Conservation (phyloP, 2,797 vertebrate genomes). For the Rhabdophis nuchalis region DNA sequence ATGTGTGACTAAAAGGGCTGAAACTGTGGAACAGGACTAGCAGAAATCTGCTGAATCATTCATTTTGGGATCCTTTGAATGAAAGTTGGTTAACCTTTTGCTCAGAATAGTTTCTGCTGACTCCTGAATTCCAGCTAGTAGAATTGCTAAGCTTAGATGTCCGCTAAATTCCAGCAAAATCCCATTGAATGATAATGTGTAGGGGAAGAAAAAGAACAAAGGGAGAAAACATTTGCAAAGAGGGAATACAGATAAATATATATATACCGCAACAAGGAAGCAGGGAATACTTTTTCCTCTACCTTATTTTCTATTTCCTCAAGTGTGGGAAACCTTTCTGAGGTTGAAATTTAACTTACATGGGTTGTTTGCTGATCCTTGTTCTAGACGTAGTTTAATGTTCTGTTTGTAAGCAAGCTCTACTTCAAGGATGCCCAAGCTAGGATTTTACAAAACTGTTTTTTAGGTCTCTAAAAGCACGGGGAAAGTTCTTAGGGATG, state of each 20-base stretch:
- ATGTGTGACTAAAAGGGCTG: not conserved
- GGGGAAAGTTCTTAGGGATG: not conserved
- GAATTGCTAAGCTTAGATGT: not conserved
- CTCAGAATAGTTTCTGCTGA: not conserved
- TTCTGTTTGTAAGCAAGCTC: not conserved
- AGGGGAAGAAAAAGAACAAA: not conserved
- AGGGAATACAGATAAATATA: not conserved
- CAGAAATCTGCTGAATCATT: not conserved
- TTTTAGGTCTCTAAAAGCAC: not conserved
- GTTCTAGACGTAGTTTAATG: not conserved
- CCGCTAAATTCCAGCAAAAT: not conserved
- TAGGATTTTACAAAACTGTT: not conserved
- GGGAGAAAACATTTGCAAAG: not conserved
- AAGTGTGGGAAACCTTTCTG: not conserved
- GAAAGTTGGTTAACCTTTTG: not conserved
- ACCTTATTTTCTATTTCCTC: not conserved
- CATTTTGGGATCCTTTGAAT: constrained; percentile 20
- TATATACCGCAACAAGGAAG: not conserved
- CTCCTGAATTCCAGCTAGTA: not conserved
- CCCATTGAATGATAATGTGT: not conserved
- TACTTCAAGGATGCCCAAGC: not conserved
- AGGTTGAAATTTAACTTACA: not conserved
- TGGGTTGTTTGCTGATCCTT: not conserved
- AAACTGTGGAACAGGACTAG: not conserved
- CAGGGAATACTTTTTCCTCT: not conserved